Evolutionary conservation across 2,888 invertebrate genomes (phyloP), one percentile per base, ranked within the genome.

Genomic region (Pandemis heparana): DNA sequence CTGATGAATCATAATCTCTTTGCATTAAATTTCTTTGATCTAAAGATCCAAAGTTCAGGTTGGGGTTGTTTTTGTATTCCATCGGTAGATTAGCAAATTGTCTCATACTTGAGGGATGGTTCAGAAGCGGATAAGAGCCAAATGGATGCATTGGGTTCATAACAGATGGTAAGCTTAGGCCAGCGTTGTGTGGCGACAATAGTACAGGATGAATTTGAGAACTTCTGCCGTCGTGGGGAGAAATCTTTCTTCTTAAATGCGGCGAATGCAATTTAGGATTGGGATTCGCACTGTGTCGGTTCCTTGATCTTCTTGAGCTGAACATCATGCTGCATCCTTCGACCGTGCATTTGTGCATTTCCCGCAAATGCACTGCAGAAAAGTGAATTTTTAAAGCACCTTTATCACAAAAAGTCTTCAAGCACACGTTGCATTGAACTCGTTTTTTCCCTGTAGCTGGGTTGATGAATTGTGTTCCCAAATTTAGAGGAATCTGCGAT

Each of bases 301-400:
- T 99, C 68, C 99, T 95, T 39, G 99, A 99, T 79, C 99, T 95
- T 78, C 99, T 95, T 12, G 99, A 99, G 89, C 99, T 99, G 87
- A 99, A 99, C 98, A 99, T 99, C 98, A 99, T 99, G 88, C 98
- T 99, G 92, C 99, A 99, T 0, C 99, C 99, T 87, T 98, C 98
- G 0, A 99, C 99, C 0, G 99, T 99, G 88, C 99, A 99, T 92
- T 98, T 98, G 92, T 99, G 99, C 99, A 99, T 99, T 95, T 99
- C 99, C 56, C 99, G 96, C 75, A 99, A 93, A 88, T 99, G 99
- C 10, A 99, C 99, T 0, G 99, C 99, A 67, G 99, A 99, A 87
- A 99, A 99, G 89, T 99, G 99, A 8, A 99, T 99, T 94, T 99
- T 99, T 38, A 99, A 95, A 0, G 99, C 99, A 76, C 99, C 99